Percentiles rank a stretch among this genome's conserved stretches.
Conservation (phyloP, 2,888 invertebrate species). For the Drosophila yooni region DNA sequence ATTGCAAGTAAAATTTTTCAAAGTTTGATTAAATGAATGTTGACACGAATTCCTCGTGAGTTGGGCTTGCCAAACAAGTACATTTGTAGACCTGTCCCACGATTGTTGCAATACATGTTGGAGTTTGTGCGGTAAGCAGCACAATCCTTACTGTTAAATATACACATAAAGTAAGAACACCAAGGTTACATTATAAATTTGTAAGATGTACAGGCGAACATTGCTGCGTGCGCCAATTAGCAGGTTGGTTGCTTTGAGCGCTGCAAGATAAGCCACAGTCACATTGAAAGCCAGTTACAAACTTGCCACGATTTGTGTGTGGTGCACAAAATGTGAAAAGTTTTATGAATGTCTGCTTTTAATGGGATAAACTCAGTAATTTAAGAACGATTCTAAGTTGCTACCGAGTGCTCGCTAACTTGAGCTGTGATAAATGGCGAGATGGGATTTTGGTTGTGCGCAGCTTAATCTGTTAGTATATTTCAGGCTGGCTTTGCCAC, state of each 20-base stretch:
- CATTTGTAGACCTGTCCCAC: no score
- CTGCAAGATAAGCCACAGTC: conserved; percentile 44
- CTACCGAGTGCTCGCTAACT: conserved; percentile 18
- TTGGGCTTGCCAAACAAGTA: neutral
- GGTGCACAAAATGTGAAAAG: conserved; percentile 46
- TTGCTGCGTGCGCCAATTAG: conserved; percentile 60
- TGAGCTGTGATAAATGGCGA: conserved; percentile 20
- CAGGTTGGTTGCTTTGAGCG: conserved; percentile 30
- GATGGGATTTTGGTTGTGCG: conserved; percentile 2
- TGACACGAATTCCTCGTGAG: conserved; percentile 5
- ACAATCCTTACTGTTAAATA: conserved; percentile 1
- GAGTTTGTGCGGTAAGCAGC: neutral
- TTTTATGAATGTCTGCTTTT: conserved; percentile 43
- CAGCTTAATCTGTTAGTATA: neutral
- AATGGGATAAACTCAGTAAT: conserved; percentile 12
- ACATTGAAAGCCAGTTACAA: conserved; percentile 31
- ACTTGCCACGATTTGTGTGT: conserved; percentile 33
- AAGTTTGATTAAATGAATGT: conserved; percentile 26
- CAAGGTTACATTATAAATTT: conserved; percentile 19
- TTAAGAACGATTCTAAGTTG: conserved; percentile 24
- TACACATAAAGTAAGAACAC: conserved; percentile 16
- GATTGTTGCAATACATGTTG: neutral
- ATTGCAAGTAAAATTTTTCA: conserved; percentile 22
- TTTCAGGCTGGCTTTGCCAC: neutral
- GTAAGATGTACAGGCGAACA: neutral